Conservation (phyloP, 2,888 invertebrate genomes). For the Zaprionus bogoriensis region DNA sequence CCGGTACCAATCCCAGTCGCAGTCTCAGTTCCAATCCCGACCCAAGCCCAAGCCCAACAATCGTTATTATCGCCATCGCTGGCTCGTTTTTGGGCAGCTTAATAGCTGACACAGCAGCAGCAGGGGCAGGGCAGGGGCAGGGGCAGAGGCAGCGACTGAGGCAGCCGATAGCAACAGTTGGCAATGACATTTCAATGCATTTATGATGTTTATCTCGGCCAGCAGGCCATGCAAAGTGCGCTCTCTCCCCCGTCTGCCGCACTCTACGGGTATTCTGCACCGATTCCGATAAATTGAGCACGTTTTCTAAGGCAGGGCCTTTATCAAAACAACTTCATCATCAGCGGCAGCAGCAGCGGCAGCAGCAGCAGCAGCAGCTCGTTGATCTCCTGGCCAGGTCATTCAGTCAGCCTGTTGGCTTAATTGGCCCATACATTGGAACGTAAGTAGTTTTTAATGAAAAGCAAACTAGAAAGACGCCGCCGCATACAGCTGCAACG, state of each 20-base stretch:
- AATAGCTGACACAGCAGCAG: constrained; percentile 12
- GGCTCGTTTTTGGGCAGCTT: constrained; percentile 45
- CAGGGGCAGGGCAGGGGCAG: too few species aligned
- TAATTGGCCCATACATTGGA: constrained; percentile 57
- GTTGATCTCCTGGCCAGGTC: constrained; percentile 57
- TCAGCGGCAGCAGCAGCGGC: constrained; percentile 18
- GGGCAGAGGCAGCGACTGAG: neutral
- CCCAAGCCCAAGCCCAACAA: constrained; percentile 26
- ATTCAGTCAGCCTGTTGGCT: constrained; percentile 17
- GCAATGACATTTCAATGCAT: constrained; percentile 81
- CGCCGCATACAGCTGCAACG: constrained; percentile 45
- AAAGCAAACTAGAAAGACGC: constrained; percentile 50
- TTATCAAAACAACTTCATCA: constrained; percentile 78
- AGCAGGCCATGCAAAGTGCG: constrained; percentile 66
- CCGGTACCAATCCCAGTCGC: neutral
- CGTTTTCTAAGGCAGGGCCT: constrained; percentile 71
- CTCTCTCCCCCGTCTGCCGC: neutral
- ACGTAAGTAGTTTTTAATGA: constrained; percentile 58
- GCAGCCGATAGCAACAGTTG: constrained; percentile 63
- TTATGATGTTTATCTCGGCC: constrained; percentile 79
- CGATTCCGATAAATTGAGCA: constrained; percentile 78
- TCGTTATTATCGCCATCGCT: constrained; percentile 71
- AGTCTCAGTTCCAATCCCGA: too few species aligned
- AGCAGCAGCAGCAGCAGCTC: constrained; percentile 20
- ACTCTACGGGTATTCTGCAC: constrained; percentile 53